Evolutionary conservation across 2,113 vertebrate species (phyloP), one percentile per base, ranked within the genome.

Genomic region (Panthera leo): DNA sequence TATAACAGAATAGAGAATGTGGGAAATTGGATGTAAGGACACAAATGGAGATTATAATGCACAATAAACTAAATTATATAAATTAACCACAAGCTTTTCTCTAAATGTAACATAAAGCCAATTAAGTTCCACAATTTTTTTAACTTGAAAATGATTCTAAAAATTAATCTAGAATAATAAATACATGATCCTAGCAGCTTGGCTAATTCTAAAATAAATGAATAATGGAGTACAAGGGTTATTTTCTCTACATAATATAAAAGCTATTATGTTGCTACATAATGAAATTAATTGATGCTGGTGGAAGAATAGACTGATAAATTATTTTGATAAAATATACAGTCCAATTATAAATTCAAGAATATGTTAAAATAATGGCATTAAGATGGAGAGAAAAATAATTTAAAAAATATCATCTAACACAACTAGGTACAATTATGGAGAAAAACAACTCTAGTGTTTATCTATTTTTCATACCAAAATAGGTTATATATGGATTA

Each of bases 101-200:
- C 21, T 78, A 79, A 91, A 61, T 61, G 63, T 76, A 91, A 93
- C 55, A 79, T 65, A 84, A 65, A 84, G 16, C 18, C 48, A 53
- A 45, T 34, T 42, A 79, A 58, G 4, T 34, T 27, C 45, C 55
- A 51, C 15, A 11, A 31, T 61, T 63, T 67, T 73, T 91, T 76
- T 83, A 93, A 91, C 36, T 53, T 93, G 80, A n/a, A 90, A 31
- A 80, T 55, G 14, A 67, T 73, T 65, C 29, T 82, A 61, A 89
- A 76, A 87, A 5, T 90, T 84, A 88, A 68, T 75, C 70, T 96
- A 25, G n/a, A 93, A 45, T 93, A 75, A 70, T 85, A 93, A 91
- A 42, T 34, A 51, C 25, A 53, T 16, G 31, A 67, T 85, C 21
- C 39, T 12, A 80, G 5, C 29, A 85, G 15, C 42, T 82, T 85